These are phyloP conservation scores for Chrysolina haemoptera DNA, from an alignment of 2,888 invertebrate species.

Conservation along the genomic window DNA sequence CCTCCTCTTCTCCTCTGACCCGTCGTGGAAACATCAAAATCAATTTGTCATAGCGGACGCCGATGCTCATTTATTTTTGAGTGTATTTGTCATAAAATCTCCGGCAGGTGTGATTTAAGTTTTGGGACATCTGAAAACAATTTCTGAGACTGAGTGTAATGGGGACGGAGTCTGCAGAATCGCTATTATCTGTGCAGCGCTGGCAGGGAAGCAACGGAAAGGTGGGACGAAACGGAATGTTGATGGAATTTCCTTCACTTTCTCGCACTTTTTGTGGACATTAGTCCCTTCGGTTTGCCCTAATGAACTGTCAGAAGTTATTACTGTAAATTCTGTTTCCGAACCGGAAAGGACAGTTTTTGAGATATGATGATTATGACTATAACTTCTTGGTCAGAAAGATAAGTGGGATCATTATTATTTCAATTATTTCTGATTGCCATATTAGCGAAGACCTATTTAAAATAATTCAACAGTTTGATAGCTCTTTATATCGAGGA, in stretches of 20 bases:
- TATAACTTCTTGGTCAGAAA: too few species aligned
- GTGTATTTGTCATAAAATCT: slow-evolving; percentile 53
- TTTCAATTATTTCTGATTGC: too few species aligned
- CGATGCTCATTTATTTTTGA: slow-evolving; percentile 38
- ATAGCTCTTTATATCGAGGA: too few species aligned
- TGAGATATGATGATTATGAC: too few species aligned
- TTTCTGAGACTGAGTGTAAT: slow-evolving; percentile 45
- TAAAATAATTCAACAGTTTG: too few species aligned
- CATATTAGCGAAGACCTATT: too few species aligned
- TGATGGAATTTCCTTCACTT: not conserved
- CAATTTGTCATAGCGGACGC: slow-evolving; percentile 33
- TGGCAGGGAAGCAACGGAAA: not conserved
- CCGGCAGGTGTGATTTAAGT: slow-evolving; percentile 54
- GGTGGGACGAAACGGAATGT: not conserved
- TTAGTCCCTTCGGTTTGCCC: too few species aligned
- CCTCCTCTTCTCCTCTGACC: not conserved
- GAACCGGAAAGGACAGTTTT: too few species aligned
- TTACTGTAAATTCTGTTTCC: too few species aligned
- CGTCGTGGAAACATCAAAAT: slow-evolving; percentile 18
- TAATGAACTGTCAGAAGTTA: too few species aligned
- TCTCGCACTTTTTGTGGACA: not conserved
- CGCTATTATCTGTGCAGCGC: not conserved
- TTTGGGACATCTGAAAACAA: slow-evolving; percentile 53
- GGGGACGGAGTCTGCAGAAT: not conserved
- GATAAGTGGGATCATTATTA: too few species aligned